Conservation (phyloP, 2,113 vertebrate genomes). For the Oryzias melastigma region DNA sequence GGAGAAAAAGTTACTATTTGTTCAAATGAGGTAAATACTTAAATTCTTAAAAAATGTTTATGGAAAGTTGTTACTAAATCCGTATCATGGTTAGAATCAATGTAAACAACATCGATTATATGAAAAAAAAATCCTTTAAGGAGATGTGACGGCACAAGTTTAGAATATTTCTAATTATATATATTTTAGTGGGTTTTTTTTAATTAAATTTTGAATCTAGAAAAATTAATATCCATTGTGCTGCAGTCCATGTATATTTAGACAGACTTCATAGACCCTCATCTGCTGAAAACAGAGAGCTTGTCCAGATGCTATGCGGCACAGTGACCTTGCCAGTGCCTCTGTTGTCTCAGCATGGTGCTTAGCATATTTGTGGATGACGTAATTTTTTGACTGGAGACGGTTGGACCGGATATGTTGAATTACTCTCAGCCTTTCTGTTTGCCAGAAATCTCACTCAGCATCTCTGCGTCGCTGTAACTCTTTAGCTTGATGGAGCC, state of each 20-base stretch:
- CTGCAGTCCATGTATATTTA: slow-evolving; percentile 27
- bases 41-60: too few species aligned
- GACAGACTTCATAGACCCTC: slow-evolving; percentile 40
- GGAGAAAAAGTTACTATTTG: too few species aligned
- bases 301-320: slow-evolving; percentile 78
- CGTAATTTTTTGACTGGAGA: slow-evolving; percentile 67
- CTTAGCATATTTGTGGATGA: slow-evolving; percentile 77
- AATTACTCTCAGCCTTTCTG: slow-evolving; percentile 62
- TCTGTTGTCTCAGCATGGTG: slow-evolving; percentile 66
- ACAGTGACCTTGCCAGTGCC: slow-evolving; percentile 75
- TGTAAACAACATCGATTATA: too few species aligned
- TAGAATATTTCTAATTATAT: too few species aligned
- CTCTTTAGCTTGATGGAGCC: slow-evolving; percentile 62
- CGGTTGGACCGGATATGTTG: slow-evolving; percentile 71
- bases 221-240: slow-evolving; percentile 9
- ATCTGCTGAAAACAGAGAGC: slow-evolving; percentile 37
- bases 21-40: too few species aligned
- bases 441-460: slow-evolving; percentile 72
- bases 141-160: too few species aligned
- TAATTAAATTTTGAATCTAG: not conserved
- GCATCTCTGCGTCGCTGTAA: slow-evolving; percentile 70
- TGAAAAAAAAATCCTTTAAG: too few species aligned
- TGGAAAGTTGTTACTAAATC: too few species aligned
- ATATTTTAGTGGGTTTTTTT: not conserved
- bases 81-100: too few species aligned